phyloP scores from a whole-genome alignment of 1,140 invertebrate species.

The Hycleus cichorii region DNA sequence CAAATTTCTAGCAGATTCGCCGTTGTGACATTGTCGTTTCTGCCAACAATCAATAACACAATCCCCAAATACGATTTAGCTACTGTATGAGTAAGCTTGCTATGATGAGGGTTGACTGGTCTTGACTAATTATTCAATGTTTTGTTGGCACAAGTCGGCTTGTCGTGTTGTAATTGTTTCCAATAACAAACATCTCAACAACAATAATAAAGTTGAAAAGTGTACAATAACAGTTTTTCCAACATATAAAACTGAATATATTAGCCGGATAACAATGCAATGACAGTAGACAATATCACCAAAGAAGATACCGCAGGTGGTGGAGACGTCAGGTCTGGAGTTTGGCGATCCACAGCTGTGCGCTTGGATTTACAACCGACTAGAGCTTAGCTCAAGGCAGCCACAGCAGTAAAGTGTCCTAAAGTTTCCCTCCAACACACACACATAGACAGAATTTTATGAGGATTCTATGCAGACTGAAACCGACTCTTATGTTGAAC shows the following conservation, averaged over 20 bases:
- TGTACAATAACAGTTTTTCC: too few species aligned
- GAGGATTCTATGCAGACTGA: constrained; percentile 28
- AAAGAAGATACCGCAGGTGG: constrained; percentile 6
- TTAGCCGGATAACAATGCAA: not conserved
- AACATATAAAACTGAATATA: not conserved
- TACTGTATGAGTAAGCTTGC: constrained; percentile 15
- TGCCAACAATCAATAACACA: constrained; percentile 12
- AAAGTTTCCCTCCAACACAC: constrained; percentile 10
- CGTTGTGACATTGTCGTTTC: constrained; percentile 11
- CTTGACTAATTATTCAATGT: constrained; percentile 17
- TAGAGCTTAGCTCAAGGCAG: constrained; percentile 26
- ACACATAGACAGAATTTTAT: constrained; percentile 10
- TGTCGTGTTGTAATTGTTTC: not conserved
- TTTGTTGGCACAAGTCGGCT: constrained; percentile 1
- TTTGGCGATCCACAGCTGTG: constrained; percentile 20
- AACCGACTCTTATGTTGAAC: constrained; percentile 18
- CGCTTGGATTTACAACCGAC: constrained; percentile 26
- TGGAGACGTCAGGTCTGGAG: not conserved
- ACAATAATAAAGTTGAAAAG: not conserved
- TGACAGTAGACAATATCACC: not conserved
- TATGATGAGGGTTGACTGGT: constrained; percentile 17
- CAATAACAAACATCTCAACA: not conserved
- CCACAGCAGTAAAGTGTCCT: constrained; percentile 24
- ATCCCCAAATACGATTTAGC: constrained; percentile 10
- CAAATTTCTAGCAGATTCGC: constrained; percentile 9